Base-by-base conservation (phyloP, 2,113 vertebrate species). In the Ageneiosus marmoratus region DNA sequence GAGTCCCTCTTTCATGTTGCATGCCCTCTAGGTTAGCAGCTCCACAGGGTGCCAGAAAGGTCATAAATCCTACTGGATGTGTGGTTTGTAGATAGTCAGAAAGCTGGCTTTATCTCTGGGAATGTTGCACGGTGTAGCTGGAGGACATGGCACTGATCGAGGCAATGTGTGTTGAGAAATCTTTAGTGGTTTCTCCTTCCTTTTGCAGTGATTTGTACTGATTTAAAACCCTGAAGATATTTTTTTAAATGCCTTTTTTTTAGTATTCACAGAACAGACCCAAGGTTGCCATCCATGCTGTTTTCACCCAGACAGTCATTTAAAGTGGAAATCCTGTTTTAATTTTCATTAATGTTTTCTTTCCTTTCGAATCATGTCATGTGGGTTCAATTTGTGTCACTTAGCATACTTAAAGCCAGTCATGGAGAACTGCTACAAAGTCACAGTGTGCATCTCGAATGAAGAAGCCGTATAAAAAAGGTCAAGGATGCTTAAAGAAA, bases 21-120 rank as follows among this genome's bases (percentile, higher is more conserved):
- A 53, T 79, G 76, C 63, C 83, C 70, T 83, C 72, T 55, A 80
- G 83, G 87, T 90, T 72, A 89, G 77, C 63, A 86, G 48, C 41
- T 18, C 29, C 75, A 88, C 87, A 79, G 84, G 84, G 60, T 11
- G 27, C 80, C 75, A 50, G 55, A 46, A 56, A 24, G 78, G 81
- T 63, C 85, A 53, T 89, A 87, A 84, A 87, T 88, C 78, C 84
- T 77, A 53, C 58, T 70, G 65, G 78, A 79, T 88, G 73, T 74
- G 44, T 70, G 56, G 79, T 86, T 48, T 50, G 86, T 70, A 67
- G 51, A 84, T 48, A 69, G 85, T 81, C 84, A 77, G 85, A 78
- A 41, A 70, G 83, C 29, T 51, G 67, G 51, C 46, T 76, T 72
- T 78, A 50, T 72, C 76, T 58, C 53, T 72, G 53, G 82, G 51